A percentile compares a stretch with the other conserved stretches of the same genome.
These are phyloP conservation scores for Cheilosia urbana DNA, from an alignment of 2,888 invertebrate genomes.

Conservation along the genomic window DNA sequence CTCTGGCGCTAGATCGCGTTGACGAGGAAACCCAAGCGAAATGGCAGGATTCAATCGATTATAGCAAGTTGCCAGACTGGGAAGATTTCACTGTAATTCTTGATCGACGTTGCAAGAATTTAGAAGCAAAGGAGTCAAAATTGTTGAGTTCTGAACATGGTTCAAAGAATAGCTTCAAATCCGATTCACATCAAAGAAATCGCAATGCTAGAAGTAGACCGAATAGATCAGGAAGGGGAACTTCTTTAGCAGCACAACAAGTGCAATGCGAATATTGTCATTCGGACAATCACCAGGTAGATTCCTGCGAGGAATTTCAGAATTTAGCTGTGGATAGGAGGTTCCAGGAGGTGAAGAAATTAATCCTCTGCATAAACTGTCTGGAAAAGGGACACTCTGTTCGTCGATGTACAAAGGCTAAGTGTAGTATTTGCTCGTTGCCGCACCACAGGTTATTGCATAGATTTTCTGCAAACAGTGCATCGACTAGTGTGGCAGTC, in stretches of 20 bases:
- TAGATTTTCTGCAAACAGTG: not conserved
- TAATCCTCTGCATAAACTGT: constrained; percentile 18
- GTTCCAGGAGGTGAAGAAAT: constrained; percentile 21
- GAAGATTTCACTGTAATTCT: not conserved
- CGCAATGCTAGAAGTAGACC: no score
- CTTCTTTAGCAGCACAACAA: not conserved
- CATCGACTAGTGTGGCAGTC: not conserved
- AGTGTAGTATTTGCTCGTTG: not conserved
- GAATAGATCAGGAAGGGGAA: no score
- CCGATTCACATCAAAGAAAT: no score
- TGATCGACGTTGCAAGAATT: not conserved
- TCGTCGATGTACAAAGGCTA: constrained; percentile 1
- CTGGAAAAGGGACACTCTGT: constrained; percentile 26
- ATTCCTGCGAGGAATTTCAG: not conserved
- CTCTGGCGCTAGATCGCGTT: no score
- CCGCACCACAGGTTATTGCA: not conserved
- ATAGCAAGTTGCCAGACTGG: no score
- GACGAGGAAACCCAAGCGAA: no score
- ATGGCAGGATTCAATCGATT: no score
- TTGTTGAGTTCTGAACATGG: not conserved
- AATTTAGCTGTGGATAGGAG: not conserved
- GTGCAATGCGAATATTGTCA: not conserved
- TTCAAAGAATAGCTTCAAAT: not conserved
- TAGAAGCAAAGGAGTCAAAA: not conserved
- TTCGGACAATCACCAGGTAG: not conserved